phyloP scores from a whole-genome alignment of 2,797 vertebrate species.

The Rhinogobio ventralis region DNA sequence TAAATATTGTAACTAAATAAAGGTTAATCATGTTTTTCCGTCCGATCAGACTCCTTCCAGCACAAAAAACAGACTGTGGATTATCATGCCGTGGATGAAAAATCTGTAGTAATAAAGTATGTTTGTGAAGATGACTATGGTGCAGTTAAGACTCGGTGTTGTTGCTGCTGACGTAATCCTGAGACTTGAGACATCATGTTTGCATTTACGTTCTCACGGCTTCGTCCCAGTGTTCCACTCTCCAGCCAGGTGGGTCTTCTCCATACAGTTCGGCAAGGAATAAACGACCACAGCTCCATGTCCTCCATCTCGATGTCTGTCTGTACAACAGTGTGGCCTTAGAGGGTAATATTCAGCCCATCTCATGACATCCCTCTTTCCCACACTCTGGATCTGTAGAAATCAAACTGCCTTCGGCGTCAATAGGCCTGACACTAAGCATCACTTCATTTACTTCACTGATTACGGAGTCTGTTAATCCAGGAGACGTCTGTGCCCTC shows the following conservation, averaged over 20 bases:
- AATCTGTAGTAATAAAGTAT: constrained; percentile 56
- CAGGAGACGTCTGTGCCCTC: background rate
- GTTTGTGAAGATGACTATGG: constrained; percentile 50
- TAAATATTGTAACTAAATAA: constrained; percentile 75
- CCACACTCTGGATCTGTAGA: constrained; percentile 32
- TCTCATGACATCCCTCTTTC: constrained; percentile 28
- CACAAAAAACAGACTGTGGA: constrained; percentile 62
- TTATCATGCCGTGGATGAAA: constrained; percentile 60
- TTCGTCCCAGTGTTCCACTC: background rate
- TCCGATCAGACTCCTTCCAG: constrained; percentile 55
- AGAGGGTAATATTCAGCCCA: constrained; percentile 45
- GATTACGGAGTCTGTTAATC: constrained; percentile 14
- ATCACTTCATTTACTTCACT: background rate
- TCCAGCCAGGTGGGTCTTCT: background rate
- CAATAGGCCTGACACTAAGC: constrained; percentile 1
- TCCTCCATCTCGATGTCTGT: constrained; percentile 46
- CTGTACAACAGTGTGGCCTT: constrained; percentile 66
- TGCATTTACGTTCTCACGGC: constrained; percentile 36
- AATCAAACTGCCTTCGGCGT: constrained; percentile 37
- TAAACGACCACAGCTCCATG: background rate
- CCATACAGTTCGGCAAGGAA: constrained; percentile 2
- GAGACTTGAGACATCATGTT: constrained; percentile 35
- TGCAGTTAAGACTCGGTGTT: constrained; percentile 44
- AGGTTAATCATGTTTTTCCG: constrained; percentile 64
- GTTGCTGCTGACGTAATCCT: constrained; percentile 26